Conservation (phyloP, 2,113 vertebrate genomes). For the Psephotus haematonotus region DNA sequence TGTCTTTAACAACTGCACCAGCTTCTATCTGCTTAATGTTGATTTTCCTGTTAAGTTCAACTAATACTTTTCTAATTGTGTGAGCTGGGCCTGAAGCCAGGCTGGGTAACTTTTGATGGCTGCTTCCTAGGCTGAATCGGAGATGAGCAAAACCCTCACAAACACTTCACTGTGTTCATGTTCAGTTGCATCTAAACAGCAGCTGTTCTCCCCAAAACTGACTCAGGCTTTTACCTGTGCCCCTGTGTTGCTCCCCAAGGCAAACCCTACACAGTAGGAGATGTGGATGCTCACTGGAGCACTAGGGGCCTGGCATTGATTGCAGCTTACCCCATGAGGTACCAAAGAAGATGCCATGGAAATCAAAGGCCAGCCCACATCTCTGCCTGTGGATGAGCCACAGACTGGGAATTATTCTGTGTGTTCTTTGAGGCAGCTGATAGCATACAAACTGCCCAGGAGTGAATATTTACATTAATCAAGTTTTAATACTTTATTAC, state of each 20-base stretch:
- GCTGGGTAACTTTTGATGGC: background rate
- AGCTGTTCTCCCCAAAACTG: background rate
- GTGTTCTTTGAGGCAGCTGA: background rate
- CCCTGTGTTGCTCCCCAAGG: background rate
- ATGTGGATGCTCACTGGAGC: background rate
- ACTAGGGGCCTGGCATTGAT: background rate
- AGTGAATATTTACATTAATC: background rate
- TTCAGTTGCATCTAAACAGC: background rate
- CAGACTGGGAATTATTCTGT: background rate
- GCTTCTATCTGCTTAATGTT: constrained; percentile 66
- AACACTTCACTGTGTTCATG: background rate
- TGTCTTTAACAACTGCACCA: constrained; percentile 49
- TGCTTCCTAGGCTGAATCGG: background rate
- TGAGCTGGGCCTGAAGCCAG: constrained; percentile 53
- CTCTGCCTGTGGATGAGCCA: background rate
- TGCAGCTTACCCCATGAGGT: background rate
- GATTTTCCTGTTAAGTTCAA: constrained; percentile 64
- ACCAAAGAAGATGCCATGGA: background rate
- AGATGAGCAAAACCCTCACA: background rate
- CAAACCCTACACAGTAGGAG: background rate
- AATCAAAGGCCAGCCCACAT: background rate
- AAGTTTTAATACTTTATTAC: background rate
- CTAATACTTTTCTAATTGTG: constrained; percentile 66
- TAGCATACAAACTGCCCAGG: background rate
- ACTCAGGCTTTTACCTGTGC: background rate